Conservation (phyloP, 2,113 vertebrate species). For the Corythornis madagascariensis region DNA sequence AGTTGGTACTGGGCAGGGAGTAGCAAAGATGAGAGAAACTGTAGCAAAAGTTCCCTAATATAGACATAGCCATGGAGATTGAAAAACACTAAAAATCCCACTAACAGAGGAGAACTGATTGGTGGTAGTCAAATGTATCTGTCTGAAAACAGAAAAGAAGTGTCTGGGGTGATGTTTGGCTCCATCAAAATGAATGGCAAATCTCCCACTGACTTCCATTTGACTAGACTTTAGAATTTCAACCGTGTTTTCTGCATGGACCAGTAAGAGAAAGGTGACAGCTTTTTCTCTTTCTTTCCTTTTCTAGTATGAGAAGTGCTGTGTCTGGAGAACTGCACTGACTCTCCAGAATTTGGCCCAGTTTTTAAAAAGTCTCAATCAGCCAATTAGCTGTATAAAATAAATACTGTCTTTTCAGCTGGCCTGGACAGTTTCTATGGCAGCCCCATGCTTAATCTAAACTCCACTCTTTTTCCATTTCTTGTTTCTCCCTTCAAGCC, state of each 20-base stretch:
- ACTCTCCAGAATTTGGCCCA: not conserved
- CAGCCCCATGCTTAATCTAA: conserved; percentile 7
- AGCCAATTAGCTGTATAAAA: conserved; percentile 5
- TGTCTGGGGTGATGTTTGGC: not conserved
- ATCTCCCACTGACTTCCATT: not conserved
- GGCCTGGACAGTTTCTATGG: conserved; percentile 26
- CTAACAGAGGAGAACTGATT: not conserved
- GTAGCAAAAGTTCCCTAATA: not conserved
- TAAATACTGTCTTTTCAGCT: not conserved
- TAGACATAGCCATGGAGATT: not conserved
- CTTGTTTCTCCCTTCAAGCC: conserved; percentile 4
- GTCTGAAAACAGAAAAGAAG: conserved; percentile 12
- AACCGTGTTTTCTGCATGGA: not conserved
- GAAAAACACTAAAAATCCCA: not conserved
- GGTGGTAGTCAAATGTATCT: not conserved
- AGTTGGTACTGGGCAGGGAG: not conserved
- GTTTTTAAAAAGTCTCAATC: not conserved
- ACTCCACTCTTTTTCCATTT: not conserved
- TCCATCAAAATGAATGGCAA: not conserved
- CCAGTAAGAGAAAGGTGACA: not conserved
- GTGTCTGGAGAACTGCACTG: not conserved
- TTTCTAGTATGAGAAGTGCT: not conserved
- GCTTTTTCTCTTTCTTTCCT: not conserved
- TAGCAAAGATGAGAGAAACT: not conserved
- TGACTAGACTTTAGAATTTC: conserved; percentile 15